Conservation (phyloP, 2,888 invertebrate species). For the Isoperla grammatica region DNA sequence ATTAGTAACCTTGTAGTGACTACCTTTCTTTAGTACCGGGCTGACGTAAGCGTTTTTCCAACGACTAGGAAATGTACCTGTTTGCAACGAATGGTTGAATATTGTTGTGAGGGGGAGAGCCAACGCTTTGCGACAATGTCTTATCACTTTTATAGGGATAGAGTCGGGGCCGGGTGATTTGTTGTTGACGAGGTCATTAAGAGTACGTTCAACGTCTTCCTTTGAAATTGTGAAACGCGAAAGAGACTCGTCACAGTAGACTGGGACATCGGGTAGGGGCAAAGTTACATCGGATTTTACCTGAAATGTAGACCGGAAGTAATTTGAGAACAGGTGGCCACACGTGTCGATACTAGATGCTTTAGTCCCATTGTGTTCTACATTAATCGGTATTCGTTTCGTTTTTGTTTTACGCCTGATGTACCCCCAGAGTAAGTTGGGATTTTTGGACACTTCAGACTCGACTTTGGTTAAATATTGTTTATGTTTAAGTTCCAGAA, state of each 20-base stretch:
- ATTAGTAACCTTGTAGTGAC: background rate
- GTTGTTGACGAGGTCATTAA: background rate
- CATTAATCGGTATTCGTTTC: background rate
- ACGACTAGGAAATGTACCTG: background rate
- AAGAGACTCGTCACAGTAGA: background rate
- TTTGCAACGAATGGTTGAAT: background rate
- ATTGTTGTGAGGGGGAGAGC: background rate
- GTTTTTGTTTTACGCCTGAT: slow-evolving; percentile 1
- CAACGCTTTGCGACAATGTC: background rate
- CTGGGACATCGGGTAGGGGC: background rate
- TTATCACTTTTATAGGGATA: slow-evolving; percentile 6
- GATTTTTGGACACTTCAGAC: background rate
- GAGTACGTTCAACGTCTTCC: background rate
- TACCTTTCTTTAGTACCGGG: slow-evolving; percentile 2
- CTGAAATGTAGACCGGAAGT: background rate
- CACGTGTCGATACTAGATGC: background rate
- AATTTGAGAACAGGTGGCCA: slow-evolving; percentile 1
- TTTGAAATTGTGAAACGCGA: background rate
- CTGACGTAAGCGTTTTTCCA: slow-evolving; percentile 3
- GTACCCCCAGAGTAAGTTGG: background rate
- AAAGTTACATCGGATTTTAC: background rate
- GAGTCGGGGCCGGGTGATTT: slow-evolving; percentile 7
- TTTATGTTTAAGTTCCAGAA: too few relatives aligned
- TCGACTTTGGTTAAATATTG: background rate
- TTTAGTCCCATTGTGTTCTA: background rate